These are phyloP conservation scores for Hiodon alosoides DNA, from an alignment of 2,113 vertebrate species.

Conservation along the genomic window DNA sequence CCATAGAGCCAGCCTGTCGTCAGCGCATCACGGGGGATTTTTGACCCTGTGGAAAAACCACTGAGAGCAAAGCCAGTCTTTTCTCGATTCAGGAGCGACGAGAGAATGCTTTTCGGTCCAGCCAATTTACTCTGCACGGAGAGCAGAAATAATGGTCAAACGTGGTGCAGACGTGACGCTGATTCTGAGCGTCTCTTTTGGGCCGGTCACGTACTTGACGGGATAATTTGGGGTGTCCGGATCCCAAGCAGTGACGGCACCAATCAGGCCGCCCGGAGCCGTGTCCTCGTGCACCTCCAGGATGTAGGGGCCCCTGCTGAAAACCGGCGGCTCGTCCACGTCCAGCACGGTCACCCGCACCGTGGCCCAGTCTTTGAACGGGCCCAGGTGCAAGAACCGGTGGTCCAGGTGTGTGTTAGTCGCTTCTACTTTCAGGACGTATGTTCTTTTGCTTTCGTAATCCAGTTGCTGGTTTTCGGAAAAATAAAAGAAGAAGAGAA, in stretches of 20 bases:
- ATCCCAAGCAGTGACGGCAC: conserved; percentile 81
- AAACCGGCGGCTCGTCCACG: conserved; percentile 83
- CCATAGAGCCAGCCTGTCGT: too few relatives aligned
- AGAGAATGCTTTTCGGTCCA: too few relatives aligned
- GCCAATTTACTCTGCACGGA: too few relatives aligned
- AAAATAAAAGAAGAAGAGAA: conserved; percentile 27
- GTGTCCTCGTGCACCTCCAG: conserved; percentile 91
- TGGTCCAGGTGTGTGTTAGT: conserved; percentile 80
- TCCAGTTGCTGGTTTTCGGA: conserved; percentile 74
- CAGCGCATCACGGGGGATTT: too few relatives aligned
- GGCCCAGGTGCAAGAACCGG: conserved; percentile 76
- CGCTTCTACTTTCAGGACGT: conserved; percentile 84
- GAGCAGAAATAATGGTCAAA: too few relatives aligned
- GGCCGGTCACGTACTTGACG: conserved; percentile 73
- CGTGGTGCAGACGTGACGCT: too few relatives aligned
- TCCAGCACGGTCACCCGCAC: conserved; percentile 86
- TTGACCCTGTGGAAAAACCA: too few relatives aligned
- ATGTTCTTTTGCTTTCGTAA: conserved; percentile 84
- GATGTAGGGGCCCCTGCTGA: conserved; percentile 77
- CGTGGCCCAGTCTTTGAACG: conserved; percentile 84
- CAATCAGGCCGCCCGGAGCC: conserved; percentile 80
- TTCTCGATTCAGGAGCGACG: too few relatives aligned
- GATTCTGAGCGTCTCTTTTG: too few relatives aligned
- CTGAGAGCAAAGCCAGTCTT: too few relatives aligned
- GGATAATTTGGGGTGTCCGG: conserved; percentile 76